Evolutionary conservation across 2,113 vertebrate genomes (phyloP).

Genomic region (Pholis gunnellus): DNA sequence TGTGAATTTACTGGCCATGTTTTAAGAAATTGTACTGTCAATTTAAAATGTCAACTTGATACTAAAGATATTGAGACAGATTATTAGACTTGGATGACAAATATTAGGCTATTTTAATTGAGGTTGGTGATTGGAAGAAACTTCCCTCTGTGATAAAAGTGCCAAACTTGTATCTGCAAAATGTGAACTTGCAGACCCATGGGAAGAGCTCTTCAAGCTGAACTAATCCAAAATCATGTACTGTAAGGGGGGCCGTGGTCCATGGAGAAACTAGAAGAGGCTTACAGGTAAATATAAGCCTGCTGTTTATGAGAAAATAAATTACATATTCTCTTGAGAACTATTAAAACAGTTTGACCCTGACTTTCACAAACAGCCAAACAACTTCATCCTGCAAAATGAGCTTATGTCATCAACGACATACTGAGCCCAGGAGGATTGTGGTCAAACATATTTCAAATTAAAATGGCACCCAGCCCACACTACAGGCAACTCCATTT

Average conservation of each 20-base stretch:
- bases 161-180: slow-evolving; percentile 61
- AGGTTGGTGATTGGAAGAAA: slow-evolving; percentile 26
- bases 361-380: slow-evolving; percentile 55
- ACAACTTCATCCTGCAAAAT: slow-evolving; percentile 20
- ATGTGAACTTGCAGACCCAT: slow-evolving; percentile 29
- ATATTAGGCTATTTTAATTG: slow-evolving; percentile 26
- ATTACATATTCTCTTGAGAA: slow-evolving; percentile 50
- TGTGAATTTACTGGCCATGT: slow-evolving; percentile 6
- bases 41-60: not conserved
- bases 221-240: slow-evolving; percentile 68
- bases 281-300: slow-evolving; percentile 57
- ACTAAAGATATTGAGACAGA: not conserved
- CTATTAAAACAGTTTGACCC: slow-evolving; percentile 26
- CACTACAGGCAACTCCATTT: slow-evolving; percentile 2
- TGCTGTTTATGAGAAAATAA: slow-evolving; percentile 71
- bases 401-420: slow-evolving; percentile 22
- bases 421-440: not conserved
- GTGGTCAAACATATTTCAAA: slow-evolving; percentile 16
- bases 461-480: slow-evolving; percentile 2
- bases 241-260: not conserved
- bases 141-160: slow-evolving; percentile 26
- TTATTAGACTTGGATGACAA: not conserved
- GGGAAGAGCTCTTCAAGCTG: slow-evolving; percentile 56
- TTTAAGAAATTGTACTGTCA: not conserved
- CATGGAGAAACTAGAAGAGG: slow-evolving; percentile 30